Evolutionary conservation across 2,797 vertebrate genomes (phyloP).

Genomic region (Threskiornis aethiopicus): DNA sequence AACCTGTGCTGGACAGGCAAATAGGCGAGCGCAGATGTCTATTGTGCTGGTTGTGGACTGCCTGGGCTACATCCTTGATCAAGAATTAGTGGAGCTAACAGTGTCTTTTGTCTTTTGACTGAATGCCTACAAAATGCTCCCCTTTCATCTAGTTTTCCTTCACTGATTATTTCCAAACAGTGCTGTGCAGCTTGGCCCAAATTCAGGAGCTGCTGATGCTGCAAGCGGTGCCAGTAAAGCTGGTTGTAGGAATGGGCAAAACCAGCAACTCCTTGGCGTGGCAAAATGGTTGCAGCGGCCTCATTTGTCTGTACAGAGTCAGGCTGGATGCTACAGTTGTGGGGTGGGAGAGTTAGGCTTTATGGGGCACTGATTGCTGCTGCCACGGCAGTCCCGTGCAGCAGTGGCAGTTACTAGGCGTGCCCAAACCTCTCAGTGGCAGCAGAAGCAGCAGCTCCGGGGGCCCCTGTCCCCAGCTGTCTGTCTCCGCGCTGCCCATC

Average conservation of each 20-base stretch:
- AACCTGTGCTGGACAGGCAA: background rate
- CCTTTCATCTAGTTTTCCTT: background rate
- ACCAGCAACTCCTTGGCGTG: background rate
- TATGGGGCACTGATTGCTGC: background rate
- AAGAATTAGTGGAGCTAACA: background rate
- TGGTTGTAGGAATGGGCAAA: background rate
- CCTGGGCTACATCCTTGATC: background rate
- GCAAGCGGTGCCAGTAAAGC: background rate
- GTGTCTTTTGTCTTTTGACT: background rate
- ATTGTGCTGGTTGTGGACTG: background rate
- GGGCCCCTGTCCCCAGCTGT: background rate
- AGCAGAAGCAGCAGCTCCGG: background rate
- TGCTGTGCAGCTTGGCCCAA: background rate
- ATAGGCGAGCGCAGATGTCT: background rate
- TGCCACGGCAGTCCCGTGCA: accelerated
- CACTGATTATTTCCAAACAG: background rate
- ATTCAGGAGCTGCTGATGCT: background rate
- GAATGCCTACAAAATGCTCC: background rate
- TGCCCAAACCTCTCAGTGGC: background rate
- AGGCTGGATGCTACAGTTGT: background rate
- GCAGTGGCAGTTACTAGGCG: background rate
- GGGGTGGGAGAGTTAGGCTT: background rate
- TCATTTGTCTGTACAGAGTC: background rate
- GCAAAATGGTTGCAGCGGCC: background rate
- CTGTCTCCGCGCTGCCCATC: background rate